Evolutionary conservation across 2,888 invertebrate genomes (phyloP), one percentile per base, ranked within the genome.

Genomic region (Thymelicus lineola): DNA sequence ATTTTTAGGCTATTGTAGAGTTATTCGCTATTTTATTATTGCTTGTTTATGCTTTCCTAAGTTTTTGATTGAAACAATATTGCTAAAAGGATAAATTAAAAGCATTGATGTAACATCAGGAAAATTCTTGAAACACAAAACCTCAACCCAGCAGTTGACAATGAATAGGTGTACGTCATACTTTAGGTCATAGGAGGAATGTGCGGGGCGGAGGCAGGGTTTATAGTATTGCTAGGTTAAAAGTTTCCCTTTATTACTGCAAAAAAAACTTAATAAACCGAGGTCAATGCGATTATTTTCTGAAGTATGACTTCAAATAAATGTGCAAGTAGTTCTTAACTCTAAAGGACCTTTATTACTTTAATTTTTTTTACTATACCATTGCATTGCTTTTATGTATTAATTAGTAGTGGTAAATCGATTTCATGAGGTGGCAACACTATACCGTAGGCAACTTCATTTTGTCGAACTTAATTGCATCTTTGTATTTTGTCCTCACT

Each of bases 71-170:
- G 28, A 36, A 3, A 20, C 28, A 36, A 48, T 17, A 14, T 20
- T 9, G 6, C 20, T 46, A 4, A 48, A 15, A 20, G 35, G 6
- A 20, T 48, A 48, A 48, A 6, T 36, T 28, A 36, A 28, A 45
- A 12, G 6, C 6, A 48, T 17, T 57, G 12, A n/a, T 48, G 42
- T 58, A 69, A 69, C 28, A 69, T 42, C 38, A 68, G 57, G 58
- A 85, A 87, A 82, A 80, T 71, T 75, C 79, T 93, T 75, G 93
- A 76, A 92, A 92, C 93, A 77, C 90, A 87, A 93, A 91, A 93
- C 92, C 91, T 93, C 88, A 78, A 84, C 85, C 75, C 71, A 86
- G 78, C 76, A 74, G 75, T 76, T 80, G 80, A 80, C 74, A 80
- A 55, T 53, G 53, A 77, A 71, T 68, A 74, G 72, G 70, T 55